Evolutionary conservation across 2,797 vertebrate genomes (phyloP).

Genomic region (Sebastes taczanowskii): DNA sequence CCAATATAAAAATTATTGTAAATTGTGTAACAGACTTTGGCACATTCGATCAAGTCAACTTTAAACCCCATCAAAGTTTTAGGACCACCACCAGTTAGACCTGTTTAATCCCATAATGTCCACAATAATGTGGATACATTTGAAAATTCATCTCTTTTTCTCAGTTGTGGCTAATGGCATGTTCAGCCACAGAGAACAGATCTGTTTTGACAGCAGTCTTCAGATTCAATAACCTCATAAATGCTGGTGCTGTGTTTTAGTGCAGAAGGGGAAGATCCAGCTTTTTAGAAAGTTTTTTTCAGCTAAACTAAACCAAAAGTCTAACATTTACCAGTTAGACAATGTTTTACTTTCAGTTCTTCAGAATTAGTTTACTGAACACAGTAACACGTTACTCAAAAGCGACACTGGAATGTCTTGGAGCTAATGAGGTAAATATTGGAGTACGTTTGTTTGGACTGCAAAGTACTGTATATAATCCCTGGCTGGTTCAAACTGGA

Average conservation of each 20-base stretch:
- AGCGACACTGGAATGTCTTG: neutral
- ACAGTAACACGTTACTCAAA: neutral
- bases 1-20: neutral
- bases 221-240: neutral
- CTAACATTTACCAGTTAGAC: too few species aligned
- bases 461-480: neutral
- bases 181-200: neutral
- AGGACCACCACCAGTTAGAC: neutral
- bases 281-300: neutral
- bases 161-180: neutral
- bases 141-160: neutral
- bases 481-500: neutral
- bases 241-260: neutral
- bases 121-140: neutral
- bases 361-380: neutral
- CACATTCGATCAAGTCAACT: neutral
- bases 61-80: neutral
- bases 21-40: neutral
- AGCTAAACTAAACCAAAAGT: too few species aligned
- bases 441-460: neutral
- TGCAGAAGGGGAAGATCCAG: neutral
- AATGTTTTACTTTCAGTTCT: neutral
- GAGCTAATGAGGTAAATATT: neutral
- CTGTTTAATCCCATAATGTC: neutral
- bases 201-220: neutral